A percentile compares a stretch with the other conserved stretches of the same genome.
Conservation (phyloP, 2,797 vertebrate species). For the Cuculus canorus region DNA sequence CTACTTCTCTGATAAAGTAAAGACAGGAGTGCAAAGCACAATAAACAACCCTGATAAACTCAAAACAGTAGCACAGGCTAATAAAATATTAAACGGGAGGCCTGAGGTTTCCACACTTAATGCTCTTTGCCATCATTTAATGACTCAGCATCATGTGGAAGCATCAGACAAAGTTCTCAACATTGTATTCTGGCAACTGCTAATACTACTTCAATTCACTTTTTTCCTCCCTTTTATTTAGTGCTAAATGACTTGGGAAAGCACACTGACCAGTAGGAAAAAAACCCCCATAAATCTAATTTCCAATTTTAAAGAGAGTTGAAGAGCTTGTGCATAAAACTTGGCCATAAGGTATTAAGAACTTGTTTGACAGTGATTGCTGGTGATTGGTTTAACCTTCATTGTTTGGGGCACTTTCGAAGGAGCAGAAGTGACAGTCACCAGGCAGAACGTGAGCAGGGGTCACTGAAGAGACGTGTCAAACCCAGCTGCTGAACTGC, state of each 20-base stretch:
- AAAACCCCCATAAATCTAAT: not conserved
- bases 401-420: not conserved
- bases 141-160: not conserved
- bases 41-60: not conserved
- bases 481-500: not conserved
- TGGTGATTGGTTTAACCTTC: not conserved
- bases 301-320: not conserved
- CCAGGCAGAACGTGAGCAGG: not conserved
- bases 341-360: not conserved
- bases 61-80: not conserved
- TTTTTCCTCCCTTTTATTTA: not conserved
- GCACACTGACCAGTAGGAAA: not conserved
- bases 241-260: not conserved
- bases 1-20: not conserved
- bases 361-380: not conserved
- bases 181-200: fast-evolving
- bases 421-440: not conserved
- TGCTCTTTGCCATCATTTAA: not conserved
- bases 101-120: not conserved
- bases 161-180: not conserved
- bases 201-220: not conserved
- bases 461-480: not conserved
- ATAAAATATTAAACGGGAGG: not conserved
- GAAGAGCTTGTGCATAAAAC: not conserved
- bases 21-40: not conserved